Evolutionary conservation across 2,888 invertebrate genomes (phyloP).

Genomic region (Ypsolopha scabrella): DNA sequence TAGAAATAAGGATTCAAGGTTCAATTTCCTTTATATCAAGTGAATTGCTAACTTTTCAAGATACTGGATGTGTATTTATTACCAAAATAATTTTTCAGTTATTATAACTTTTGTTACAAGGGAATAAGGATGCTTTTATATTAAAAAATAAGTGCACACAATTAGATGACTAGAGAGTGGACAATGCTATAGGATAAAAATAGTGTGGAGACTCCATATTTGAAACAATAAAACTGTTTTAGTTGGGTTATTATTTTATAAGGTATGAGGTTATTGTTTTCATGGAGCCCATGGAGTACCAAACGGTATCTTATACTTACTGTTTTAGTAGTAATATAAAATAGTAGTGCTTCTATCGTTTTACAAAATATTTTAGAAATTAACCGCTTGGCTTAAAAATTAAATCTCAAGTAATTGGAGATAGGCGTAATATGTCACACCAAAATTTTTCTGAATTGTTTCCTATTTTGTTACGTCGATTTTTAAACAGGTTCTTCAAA

Average conservation of each 20-base stretch:
- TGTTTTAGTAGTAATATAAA: neutral
- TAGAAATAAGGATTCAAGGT: neutral
- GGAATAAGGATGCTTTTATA: conserved; percentile 14
- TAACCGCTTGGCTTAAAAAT: too few species aligned
- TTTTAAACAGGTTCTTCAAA: too few species aligned
- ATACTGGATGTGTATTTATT: conserved; percentile 4
- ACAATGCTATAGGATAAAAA: conserved; percentile 28
- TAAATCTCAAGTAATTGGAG: too few species aligned
- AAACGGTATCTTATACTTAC: neutral
- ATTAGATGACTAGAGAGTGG: conserved; percentile 37
- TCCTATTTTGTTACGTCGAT: too few species aligned
- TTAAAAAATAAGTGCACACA: conserved; percentile 19
- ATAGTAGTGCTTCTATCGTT: neutral
- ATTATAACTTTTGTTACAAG: neutral
- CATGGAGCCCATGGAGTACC: neutral
- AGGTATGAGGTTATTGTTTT: neutral
- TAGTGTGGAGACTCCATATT: conserved; percentile 13
- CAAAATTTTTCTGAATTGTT: too few species aligned
- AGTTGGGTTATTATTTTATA: neutral
- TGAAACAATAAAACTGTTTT: neutral
- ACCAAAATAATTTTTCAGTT: conserved; percentile 1
- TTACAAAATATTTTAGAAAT: neutral
- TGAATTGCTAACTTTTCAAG: neutral
- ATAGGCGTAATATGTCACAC: too few species aligned
- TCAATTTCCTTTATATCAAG: neutral